Conservation (phyloP, 2,888 invertebrate genomes). For the Scrobipalpa atriplicella region DNA sequence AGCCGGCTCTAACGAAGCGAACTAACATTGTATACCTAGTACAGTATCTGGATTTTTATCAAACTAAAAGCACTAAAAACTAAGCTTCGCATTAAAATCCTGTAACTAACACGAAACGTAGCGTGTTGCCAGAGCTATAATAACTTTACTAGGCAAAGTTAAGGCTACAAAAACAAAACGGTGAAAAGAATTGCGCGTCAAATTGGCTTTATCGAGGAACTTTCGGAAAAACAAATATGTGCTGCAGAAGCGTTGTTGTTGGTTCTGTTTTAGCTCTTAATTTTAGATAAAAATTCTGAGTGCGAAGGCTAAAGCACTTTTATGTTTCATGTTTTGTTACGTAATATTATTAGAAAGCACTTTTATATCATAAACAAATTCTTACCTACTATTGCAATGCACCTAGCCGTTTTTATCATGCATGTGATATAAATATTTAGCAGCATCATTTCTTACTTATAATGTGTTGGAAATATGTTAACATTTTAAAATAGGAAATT, state of each 20-base stretch:
- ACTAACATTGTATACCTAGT: constrained; percentile 52
- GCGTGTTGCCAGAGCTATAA: constrained; percentile 32
- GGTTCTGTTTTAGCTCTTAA: constrained; percentile 24
- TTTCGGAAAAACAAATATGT: constrained; percentile 21
- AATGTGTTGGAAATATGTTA: no score
- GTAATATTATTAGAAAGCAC: no score
- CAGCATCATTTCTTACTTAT: no score
- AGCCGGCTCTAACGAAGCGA: constrained; percentile 62
- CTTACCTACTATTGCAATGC: no score
- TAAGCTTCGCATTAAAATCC: constrained; percentile 30
- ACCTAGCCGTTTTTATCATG: no score
- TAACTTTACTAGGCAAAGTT: constrained; percentile 31
- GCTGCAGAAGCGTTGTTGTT: constrained; percentile 12
- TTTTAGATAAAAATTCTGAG: constrained; percentile 27
- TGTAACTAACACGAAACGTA: constrained; percentile 39
- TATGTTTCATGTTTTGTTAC: no score
- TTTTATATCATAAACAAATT: no score
- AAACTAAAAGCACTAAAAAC: constrained; percentile 33
- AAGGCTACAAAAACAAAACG: constrained; percentile 13
- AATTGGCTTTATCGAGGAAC: constrained; percentile 21
- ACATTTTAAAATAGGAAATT: no score
- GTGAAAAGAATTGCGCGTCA: constrained; percentile 12
- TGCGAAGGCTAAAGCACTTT: not conserved
- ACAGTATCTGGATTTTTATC: constrained; percentile 48
- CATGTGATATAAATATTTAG: no score